Conservation (phyloP, 2,888 invertebrate genomes). For the Tetragonula carbonaria region DNA sequence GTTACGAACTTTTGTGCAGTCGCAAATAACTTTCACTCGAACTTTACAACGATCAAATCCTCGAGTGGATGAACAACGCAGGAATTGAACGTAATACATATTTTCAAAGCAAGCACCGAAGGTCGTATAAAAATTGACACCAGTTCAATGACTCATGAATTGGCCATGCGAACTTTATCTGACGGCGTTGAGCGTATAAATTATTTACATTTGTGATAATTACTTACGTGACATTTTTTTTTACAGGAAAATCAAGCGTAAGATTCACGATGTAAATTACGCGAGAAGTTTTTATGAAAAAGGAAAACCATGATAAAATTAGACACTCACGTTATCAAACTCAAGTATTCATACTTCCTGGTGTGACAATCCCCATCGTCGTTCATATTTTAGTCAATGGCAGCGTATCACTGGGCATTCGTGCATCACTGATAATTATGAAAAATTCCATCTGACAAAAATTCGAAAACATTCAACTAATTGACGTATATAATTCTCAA, state of each 20-base stretch:
- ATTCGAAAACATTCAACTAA: background rate
- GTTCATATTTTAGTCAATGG: constrained; percentile 38
- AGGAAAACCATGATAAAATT: background rate
- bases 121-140: constrained; percentile 12
- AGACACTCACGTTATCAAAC: constrained; percentile 51
- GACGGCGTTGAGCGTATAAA: background rate
- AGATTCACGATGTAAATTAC: background rate
- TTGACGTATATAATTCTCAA: no score
- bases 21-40: background rate
- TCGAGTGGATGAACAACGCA: background rate
- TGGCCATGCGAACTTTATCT: background rate
- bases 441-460: background rate
- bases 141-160: constrained; percentile 35
- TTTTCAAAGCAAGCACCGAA: background rate
- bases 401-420: background rate
- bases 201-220: background rate
- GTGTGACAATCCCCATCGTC: constrained; percentile 15
- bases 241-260: background rate
- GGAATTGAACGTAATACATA: no score
- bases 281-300: background rate
- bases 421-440: background rate
- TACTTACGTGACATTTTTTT: background rate
- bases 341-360: constrained; percentile 42
- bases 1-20: background rate
- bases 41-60: background rate